Conservation (phyloP, 2,797 vertebrate species). For the Tragopan temminckii region DNA sequence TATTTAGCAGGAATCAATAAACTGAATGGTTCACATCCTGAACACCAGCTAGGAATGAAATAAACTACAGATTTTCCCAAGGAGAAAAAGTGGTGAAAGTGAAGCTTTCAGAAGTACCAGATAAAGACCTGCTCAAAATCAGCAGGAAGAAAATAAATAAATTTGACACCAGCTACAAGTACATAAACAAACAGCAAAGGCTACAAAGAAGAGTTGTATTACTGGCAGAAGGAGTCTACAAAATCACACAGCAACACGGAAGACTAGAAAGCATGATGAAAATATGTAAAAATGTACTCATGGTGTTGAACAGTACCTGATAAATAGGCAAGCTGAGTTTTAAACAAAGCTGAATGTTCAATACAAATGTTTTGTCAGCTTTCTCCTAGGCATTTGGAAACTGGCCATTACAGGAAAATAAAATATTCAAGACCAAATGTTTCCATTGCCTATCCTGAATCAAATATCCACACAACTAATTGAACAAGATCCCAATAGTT, state of each 20-base stretch:
- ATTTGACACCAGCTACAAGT: not conserved
- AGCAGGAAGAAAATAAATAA: not conserved
- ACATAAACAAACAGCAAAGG: not conserved
- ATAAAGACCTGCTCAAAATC: not conserved
- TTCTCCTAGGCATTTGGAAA: constrained; percentile 39
- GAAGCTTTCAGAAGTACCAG: not conserved
- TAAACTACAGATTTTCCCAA: not conserved
- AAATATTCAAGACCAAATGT: constrained; percentile 62
- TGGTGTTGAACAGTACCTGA: not conserved
- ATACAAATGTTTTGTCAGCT: constrained; percentile 40
- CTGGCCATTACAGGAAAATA: not conserved
- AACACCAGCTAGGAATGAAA: not conserved
- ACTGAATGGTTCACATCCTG: not conserved
- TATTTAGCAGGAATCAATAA: not conserved
- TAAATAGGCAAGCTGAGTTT: not conserved
- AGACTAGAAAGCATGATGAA: not conserved
- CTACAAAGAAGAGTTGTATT: not conserved
- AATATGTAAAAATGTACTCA: not conserved
- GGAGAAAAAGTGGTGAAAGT: not conserved
- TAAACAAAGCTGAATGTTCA: not conserved
- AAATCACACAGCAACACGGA: not conserved
- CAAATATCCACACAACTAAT: not conserved
- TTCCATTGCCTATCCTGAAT: not conserved
- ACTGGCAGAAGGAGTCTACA: not conserved
- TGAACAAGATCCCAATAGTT: not conserved